phyloP scores from a whole-genome alignment of 1,140 invertebrate genomes.

The Drosophila mojavensis region DNA sequence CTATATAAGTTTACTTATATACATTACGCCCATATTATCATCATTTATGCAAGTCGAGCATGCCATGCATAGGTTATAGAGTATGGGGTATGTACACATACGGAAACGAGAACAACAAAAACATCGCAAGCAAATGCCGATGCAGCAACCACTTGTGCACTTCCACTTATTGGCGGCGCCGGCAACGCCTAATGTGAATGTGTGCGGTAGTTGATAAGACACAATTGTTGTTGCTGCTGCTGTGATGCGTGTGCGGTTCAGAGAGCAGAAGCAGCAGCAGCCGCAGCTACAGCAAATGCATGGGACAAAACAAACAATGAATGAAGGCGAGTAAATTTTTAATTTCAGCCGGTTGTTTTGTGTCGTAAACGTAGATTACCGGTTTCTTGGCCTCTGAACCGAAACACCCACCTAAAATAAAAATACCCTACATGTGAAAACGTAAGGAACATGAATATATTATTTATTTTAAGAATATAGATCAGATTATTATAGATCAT shows the following conservation, averaged over 20 bases:
- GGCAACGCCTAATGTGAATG: conserved; percentile 42
- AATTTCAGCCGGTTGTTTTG: conserved; percentile 53
- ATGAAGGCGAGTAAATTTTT: conserved; percentile 67
- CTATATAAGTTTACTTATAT: not conserved
- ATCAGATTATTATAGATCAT: not conserved
- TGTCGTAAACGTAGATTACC: conserved; percentile 43
- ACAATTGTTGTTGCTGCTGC: conserved; percentile 21
- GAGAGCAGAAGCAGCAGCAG: conserved; percentile 13
- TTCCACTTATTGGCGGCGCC: conserved; percentile 78
- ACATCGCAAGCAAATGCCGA: conserved; percentile 40
- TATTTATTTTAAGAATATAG: no score
- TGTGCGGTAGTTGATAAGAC: conserved; percentile 64
- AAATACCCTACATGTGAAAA: conserved; percentile 28
- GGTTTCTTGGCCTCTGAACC: conserved; percentile 51
- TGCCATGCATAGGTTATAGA: not conserved
- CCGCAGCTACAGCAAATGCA: conserved; percentile 7
- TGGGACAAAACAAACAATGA: conserved; percentile 31
- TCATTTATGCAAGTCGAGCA: not conserved
- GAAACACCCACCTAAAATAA: conserved; percentile 63
- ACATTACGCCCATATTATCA: not conserved
- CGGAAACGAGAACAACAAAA: conserved; percentile 38
- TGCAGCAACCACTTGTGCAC: conserved; percentile 62
- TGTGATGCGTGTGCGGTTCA: conserved; percentile 40
- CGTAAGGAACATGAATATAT: conserved; percentile 15
- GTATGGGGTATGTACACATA: conserved; percentile 18